Conservation (phyloP, 2,113 vertebrate species). For the Scalopus aquaticus region DNA sequence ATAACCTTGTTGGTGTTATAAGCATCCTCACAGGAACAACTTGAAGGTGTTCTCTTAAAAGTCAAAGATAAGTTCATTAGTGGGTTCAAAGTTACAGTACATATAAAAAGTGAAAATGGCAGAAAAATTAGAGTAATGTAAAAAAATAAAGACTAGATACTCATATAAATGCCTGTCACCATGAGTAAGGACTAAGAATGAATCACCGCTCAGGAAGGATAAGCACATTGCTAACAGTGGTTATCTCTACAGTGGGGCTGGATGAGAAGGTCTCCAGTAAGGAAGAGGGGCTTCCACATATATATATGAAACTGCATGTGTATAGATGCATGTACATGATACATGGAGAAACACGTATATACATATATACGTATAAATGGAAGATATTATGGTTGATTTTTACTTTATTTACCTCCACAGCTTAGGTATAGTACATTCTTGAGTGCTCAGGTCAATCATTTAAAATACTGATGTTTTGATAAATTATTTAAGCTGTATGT, state of each 20-base stretch:
- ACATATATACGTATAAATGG: not conserved
- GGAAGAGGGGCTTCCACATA: not conserved
- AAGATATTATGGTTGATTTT: not conserved
- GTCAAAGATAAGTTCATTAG: not conserved
- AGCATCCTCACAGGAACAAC: not conserved
- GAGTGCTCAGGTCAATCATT: not conserved
- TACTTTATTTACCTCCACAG: not conserved
- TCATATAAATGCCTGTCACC: not conserved
- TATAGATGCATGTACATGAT: no score
- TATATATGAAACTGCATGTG: no score
- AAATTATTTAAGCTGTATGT: not conserved
- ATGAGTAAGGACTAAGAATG: not conserved
- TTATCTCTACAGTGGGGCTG: not conserved
- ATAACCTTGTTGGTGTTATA: not conserved
- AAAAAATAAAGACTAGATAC: not conserved
- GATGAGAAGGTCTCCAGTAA: not conserved
- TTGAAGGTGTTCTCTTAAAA: not conserved
- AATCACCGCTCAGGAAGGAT: not conserved
- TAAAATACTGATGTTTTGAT: not conserved
- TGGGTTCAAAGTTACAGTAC: not conserved
- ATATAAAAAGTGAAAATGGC: not conserved
- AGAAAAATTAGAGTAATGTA: not conserved
- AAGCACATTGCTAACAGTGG: not conserved
- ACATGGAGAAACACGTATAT: not conserved
- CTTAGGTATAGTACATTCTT: not conserved